Base-by-base conservation (phyloP, 2,888 invertebrate species). In the Cylloceria caligata region DNA sequence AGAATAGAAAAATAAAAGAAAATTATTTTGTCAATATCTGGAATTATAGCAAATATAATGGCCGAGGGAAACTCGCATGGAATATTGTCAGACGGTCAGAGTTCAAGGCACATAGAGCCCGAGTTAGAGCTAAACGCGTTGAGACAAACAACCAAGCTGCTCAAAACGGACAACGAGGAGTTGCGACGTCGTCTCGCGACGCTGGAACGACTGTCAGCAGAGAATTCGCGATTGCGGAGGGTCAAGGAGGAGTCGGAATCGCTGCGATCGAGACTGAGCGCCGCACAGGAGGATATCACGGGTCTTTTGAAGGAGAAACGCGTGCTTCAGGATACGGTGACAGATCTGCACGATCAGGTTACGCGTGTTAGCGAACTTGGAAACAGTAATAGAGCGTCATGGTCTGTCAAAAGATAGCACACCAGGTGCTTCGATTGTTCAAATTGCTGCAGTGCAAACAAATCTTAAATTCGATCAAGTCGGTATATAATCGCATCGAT, bases 231-330 rank as follows among this genome's bases (percentile, higher is more conserved):
- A 67, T 83, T 93, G 24, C 94, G 95, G 79, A 94, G 94, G 89
- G 86, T 88, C 30, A 92, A 93, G 74, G 95, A 96, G 87, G 96
- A 96, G 90, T 94, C 94, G 1, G 95, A 95, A 83, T 92, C 94
- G 13, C 92, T 97, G 6, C 94, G 94, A 86, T 94, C 94, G 6
- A 94, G 94, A 87, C 91, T 96, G 71, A 94, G 94, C 83, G 94
- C 95, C 0, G 96, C 97, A 0, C 97, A 97, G 91, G 96, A 96
- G 86, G 96, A 97, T 81, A 95, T 97, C 0, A 94, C 95, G 6
- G 94, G 94, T 69, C 92, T 97, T 83, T 89, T 97, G 27, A 95
- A 96, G 34, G 97, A 97, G 89, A 97, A 97, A 88, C 95, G 95
- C 86, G 94, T 95, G 64, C 93, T 97, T 65, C 91, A 97, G 84